Evolutionary conservation across 1,140 invertebrate genomes (phyloP), one percentile per base, ranked within the genome.

Genomic region (Lepidotrigona ventralis): DNA sequence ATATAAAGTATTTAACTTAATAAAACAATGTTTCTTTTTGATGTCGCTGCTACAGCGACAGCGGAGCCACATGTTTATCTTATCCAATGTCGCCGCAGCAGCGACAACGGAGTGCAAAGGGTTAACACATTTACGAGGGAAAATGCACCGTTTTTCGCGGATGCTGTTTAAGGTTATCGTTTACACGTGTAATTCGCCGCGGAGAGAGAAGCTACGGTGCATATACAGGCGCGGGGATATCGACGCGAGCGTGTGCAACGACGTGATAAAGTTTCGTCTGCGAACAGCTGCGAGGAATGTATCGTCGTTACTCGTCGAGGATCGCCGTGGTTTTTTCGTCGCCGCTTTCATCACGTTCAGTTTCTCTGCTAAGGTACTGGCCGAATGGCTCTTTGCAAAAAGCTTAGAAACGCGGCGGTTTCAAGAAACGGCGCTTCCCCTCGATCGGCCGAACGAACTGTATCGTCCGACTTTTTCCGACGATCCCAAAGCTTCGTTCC

Each of bases 281-380:
- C 69, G 83, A 91, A 90, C 89, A 91, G 89, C 90, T 92, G 90
- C 79, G 79, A 82, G 72, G 77, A 90, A 92, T 91, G 90, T 91
- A 92, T 92, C 88, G 88, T 86, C 85, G 85, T 91, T 92, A 89
- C 90, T 91, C 90, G 91, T 92, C 90, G 77, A 85, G 46, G 66
- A 46, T 46, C 66, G 73, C 83, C 86, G 63, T 86, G 87, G 23
- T 86, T 88, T 85, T 81, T 76, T 68, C 39, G 64, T 19, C 39
- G 15, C 2, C 21, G 15, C 21, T 78, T 74, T 76, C 87, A 81
- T 86, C 79, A 82, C 86, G 84, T 85, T 85, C 82, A 83, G 33
- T 80, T 85, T 87, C 81, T n/a, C 80, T 77, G 54, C 56, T 87
- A 33, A 33, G 33, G 2, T 33, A 33, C 33, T 33, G 4, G 4